Evolutionary conservation across 2,113 vertebrate genomes (phyloP).

Genomic region (Rhegmatorhina hoffmannsi): DNA sequence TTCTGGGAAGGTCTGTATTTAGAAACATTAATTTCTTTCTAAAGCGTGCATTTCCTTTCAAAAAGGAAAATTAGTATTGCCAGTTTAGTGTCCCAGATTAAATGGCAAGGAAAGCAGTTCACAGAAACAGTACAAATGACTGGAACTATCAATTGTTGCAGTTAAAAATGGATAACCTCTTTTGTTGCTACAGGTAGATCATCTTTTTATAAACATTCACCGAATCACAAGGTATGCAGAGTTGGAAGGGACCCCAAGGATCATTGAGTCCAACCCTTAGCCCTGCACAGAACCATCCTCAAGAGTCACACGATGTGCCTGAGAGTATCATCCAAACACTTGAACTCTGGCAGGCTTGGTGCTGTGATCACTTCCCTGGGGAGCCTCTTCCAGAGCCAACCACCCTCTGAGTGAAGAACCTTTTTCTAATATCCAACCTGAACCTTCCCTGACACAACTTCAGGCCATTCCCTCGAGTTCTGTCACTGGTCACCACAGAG

Average conservation of each 20-base stretch:
- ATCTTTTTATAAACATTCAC: not conserved
- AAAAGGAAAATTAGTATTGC: not conserved
- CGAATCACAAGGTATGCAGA: not conserved
- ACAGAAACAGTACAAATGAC: not conserved
- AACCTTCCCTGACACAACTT: not conserved
- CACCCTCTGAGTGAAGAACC: not conserved
- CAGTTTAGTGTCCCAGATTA: not conserved
- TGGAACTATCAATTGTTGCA: not conserved
- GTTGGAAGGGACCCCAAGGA: not conserved
- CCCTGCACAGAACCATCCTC: not conserved
- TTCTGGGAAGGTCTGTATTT: not conserved
- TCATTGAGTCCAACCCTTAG: not conserved
- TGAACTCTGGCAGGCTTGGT: not conserved
- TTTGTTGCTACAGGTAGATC: not conserved
- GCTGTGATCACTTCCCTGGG: not conserved
- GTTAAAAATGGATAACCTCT: not conserved
- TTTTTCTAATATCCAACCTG: not conserved
- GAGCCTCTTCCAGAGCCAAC: not conserved
- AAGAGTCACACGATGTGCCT: not conserved
- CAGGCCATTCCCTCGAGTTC: not conserved
- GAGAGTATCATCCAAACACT: not conserved
- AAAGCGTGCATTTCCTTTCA: not conserved
- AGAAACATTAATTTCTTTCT: not conserved
- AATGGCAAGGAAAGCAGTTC: not conserved
- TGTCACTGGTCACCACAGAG: not conserved